A percentile compares a stretch with the other conserved stretches of the same genome.
phyloP scores from a whole-genome alignment of 1,140 invertebrate genomes.

The Musca vetustissima region DNA sequence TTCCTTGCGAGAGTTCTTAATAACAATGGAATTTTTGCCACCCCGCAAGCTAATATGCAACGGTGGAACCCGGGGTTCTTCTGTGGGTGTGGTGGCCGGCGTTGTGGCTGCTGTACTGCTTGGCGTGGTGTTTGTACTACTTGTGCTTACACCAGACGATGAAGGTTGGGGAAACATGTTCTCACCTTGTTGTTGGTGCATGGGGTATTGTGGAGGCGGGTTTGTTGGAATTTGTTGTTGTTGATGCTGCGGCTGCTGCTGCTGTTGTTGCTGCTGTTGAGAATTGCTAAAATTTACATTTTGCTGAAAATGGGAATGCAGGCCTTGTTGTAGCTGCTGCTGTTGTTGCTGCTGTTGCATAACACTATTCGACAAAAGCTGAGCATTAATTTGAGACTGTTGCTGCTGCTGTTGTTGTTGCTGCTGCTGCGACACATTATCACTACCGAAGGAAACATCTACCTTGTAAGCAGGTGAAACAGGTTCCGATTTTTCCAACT shows the following conservation, averaged over 20 bases:
- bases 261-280: slow-evolving; percentile 26
- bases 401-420: slow-evolving; percentile 29
- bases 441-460: slow-evolving; percentile 70
- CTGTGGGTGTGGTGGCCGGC: slow-evolving; percentile 54
- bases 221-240: slow-evolving; percentile 32
- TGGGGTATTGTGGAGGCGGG: slow-evolving; percentile 17
- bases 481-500: slow-evolving; percentile 80
- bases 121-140: slow-evolving; percentile 1
- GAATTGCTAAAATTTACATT: slow-evolving; percentile 27
- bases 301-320: slow-evolving; percentile 29
- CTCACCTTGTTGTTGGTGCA: slow-evolving; percentile 2
- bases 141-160: slow-evolving; percentile 1
- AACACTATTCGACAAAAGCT: slow-evolving; percentile 1
- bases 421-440: slow-evolving; percentile 37
- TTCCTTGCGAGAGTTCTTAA: slow-evolving; percentile 78
- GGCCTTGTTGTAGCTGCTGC: slow-evolving; percentile 33
- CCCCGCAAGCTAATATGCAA: slow-evolving; percentile 86
- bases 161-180: neutral
- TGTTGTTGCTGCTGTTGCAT: slow-evolving; percentile 12
- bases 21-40: slow-evolving; percentile 83
- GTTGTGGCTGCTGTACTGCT: slow-evolving; percentile 16
- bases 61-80: slow-evolving; percentile 82
- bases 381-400: slow-evolving; percentile 14
- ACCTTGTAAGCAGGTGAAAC: slow-evolving; percentile 76
- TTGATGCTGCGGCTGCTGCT: slow-evolving; percentile 18